These are phyloP conservation scores for Hemicordylus capensis DNA, from an alignment of 2,113 vertebrate species.

Conservation along the genomic window DNA sequence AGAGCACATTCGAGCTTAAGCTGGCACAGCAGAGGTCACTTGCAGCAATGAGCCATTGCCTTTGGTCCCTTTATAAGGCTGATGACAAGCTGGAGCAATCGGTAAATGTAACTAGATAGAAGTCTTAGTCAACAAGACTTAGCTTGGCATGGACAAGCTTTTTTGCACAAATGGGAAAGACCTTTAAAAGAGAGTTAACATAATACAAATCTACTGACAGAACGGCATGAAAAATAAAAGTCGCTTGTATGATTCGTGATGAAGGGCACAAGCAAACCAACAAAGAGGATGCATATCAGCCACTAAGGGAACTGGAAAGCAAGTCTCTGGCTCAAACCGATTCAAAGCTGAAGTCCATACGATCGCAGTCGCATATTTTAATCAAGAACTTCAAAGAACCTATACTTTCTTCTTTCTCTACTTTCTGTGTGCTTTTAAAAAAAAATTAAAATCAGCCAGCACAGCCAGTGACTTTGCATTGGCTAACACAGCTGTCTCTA, in stretches of 20 bases:
- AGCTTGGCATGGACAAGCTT: not conserved
- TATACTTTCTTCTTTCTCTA: not conserved
- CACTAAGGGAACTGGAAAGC: not conserved
- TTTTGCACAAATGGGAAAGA: not conserved
- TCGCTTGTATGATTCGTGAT: not conserved
- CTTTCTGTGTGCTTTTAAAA: too few species aligned
- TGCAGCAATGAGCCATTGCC: not conserved
- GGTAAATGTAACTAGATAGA: not conserved
- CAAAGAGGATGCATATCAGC: not conserved
- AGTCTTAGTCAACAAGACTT: not conserved
- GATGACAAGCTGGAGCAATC: not conserved
- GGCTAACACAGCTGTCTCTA: not conserved
- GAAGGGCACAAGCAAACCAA: not conserved
- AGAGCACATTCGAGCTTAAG: not conserved
- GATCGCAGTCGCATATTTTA: not conserved
- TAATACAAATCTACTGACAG: not conserved
- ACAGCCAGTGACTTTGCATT: not conserved
- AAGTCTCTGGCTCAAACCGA: not conserved
- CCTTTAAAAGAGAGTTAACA: not conserved
- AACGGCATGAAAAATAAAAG: not conserved
- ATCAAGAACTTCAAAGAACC: not conserved
- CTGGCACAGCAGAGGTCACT: not conserved
- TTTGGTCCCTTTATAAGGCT: not conserved
- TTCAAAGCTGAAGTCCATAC: not conserved
- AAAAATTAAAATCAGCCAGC: not conserved